phyloP scores from a whole-genome alignment of 1,140 invertebrate genomes.

The Trichonephila clavipes region DNA sequence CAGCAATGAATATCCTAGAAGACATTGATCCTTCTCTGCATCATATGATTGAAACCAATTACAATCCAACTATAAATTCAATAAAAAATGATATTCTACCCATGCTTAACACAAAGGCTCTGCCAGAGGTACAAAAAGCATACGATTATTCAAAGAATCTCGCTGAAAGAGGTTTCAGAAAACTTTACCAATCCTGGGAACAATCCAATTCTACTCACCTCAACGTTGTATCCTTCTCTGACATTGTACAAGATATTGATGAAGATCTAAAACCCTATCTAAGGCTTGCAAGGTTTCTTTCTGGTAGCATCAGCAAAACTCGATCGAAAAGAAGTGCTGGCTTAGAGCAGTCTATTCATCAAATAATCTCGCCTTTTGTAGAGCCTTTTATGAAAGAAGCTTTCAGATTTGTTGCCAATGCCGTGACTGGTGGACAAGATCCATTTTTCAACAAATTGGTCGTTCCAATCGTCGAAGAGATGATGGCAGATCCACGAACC shows the following conservation, averaged over 20 bases:
- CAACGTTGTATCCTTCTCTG: slow-evolving; percentile 36
- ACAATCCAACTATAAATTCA: neutral
- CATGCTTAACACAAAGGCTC: neutral
- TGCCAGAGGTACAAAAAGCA: neutral
- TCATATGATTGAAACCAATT: neutral
- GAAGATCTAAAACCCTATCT: slow-evolving; percentile 6
- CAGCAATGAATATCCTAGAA: neutral
- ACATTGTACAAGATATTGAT: neutral
- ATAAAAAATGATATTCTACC: neutral
- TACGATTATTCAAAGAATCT: neutral
- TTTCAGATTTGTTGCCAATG: neutral
- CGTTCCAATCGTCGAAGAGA: neutral
- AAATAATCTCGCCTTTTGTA: no score
- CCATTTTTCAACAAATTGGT: neutral
- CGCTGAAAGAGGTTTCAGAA: neutral
- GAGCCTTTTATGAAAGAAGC: neutral
- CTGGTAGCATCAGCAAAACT: neutral
- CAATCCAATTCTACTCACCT: slow-evolving; percentile 47
- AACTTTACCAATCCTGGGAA: slow-evolving; percentile 37
- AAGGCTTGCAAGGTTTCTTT: neutral
- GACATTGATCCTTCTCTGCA: slow-evolving; percentile 2
- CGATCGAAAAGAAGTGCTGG: neutral
- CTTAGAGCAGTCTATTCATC: neutral
- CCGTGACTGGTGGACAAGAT: neutral
- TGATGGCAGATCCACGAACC: slow-evolving; percentile 7